Percentiles rank a stretch among this genome's conserved stretches.
Conservation (phyloP, 92 coral and sea anemone species). For the Virgularia gustaviana region DNA sequence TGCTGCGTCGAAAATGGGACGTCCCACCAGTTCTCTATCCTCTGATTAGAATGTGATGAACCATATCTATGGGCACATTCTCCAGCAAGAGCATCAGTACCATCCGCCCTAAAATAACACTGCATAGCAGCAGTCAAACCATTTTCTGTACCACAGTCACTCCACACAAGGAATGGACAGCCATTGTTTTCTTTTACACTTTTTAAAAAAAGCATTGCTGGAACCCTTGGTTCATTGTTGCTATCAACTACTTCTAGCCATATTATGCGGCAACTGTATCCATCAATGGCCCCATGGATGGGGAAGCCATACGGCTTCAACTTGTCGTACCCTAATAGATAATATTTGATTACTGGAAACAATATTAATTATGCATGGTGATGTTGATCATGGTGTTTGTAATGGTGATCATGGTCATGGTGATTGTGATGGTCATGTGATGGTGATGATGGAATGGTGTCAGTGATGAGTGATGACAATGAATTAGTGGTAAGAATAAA, state of each 20-base stretch:
- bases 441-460: no score
- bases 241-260: not conserved
- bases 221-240: not conserved
- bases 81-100: not conserved
- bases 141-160: constrained; percentile 5
- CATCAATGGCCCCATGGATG: not conserved
- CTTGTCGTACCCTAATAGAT: constrained; percentile 2
- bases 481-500: no score
- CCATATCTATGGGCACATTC: not conserved
- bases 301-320: not conserved
- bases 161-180: not conserved
- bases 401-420: no score
- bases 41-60: not conserved
- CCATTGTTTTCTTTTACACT: not conserved
- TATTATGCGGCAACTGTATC: not conserved
- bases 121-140: not conserved
- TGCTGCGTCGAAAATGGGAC: not conserved
- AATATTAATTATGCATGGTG: no score
- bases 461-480: no score
- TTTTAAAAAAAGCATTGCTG: not conserved
- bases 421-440: no score
- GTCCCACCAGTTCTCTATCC: constrained; percentile 3
- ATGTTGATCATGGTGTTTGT: no score
- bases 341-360: no score
- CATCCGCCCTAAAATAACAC: not conserved